Evolutionary conservation across 2,888 invertebrate species (phyloP).

Genomic region (Deilephila elpenor): DNA sequence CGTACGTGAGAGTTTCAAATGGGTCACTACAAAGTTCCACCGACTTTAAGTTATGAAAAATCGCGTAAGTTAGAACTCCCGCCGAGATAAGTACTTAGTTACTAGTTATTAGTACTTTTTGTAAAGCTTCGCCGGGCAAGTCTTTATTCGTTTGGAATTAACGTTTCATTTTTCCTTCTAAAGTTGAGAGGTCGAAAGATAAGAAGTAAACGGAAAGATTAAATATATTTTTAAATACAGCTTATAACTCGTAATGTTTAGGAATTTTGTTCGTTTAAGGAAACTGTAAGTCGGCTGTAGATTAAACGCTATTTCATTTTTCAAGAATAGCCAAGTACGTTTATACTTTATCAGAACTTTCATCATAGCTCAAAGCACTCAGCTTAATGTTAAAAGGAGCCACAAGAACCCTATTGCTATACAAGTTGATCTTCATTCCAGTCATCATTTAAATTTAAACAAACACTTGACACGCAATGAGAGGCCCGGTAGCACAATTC

Average conservation of each 20-base stretch:
- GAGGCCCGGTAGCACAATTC: constrained; percentile 25
- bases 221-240: neutral
- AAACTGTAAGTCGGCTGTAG: no score
- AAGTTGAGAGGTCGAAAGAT: constrained; percentile 27
- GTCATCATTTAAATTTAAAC: neutral
- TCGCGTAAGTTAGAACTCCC: constrained; percentile 63
- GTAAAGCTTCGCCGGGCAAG: constrained; percentile 36
- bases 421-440: neutral
- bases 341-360: neutral
- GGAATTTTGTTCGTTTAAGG: neutral
- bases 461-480: constrained; percentile 23
- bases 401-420: neutral
- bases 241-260: neutral
- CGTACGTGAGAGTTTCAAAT: constrained; percentile 59
- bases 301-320: no score
- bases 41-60: constrained; percentile 66
- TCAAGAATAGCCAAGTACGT: no score
- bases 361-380: neutral
- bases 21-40: constrained; percentile 45
- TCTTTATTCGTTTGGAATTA: constrained; percentile 49
- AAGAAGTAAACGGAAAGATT: neutral
- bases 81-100: constrained; percentile 55
- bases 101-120: constrained; percentile 29
- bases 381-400: neutral
- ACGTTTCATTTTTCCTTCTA: constrained; percentile 48